Percentiles rank a stretch among this genome's conserved stretches.
Conservation (phyloP, 2,888 invertebrate genomes). For the Poecilobothrus nobilitatus region DNA sequence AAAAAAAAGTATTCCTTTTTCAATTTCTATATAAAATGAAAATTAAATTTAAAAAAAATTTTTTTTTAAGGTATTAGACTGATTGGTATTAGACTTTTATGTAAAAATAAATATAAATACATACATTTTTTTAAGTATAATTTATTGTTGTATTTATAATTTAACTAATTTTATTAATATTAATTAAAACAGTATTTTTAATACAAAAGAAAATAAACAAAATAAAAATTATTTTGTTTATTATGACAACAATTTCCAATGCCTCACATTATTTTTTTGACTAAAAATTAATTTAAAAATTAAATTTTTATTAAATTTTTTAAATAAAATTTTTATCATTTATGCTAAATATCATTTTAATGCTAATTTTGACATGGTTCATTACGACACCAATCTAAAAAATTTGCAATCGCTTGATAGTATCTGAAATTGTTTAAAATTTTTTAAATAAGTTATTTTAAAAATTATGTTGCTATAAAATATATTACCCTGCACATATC, state of each 20-base stretch:
- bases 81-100: no score
- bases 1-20: no score
- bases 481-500: conserved; percentile 68
- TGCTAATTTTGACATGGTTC: conserved; percentile 33
- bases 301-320: conserved; percentile 27
- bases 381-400: conserved; percentile 33
- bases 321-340: no score
- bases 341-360: conserved; percentile 41
- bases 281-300: neutral
- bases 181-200: no score
- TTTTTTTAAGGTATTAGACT: no score
- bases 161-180: no score
- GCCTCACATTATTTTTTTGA: neutral
- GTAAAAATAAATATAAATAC: no score
- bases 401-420: conserved; percentile 38
- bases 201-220: no score
- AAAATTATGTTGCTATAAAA: conserved; percentile 11
- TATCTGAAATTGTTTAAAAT: conserved; percentile 39
- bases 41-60: no score
- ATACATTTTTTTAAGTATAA: no score
- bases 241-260: neutral
- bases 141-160: no score
- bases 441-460: conserved; percentile 2
- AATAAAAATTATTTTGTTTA: neutral
- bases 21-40: no score